Evolutionary conservation across 2,888 invertebrate genomes (phyloP).

Genomic region (Drosophila gaucha): DNA sequence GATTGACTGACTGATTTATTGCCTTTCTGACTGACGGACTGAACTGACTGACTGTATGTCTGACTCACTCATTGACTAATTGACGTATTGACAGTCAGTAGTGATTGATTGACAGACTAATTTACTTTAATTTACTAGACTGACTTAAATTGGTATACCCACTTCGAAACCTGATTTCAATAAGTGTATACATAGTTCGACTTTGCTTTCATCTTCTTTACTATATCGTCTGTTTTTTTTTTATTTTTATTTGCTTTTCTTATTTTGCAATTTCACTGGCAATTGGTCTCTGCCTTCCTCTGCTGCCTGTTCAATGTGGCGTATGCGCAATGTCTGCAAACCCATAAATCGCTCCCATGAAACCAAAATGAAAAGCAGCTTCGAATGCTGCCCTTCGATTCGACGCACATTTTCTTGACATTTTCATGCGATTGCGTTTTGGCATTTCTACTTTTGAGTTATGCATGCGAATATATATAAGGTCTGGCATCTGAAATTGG

Average conservation of each 20-base stretch:
- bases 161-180: too few relatives aligned
- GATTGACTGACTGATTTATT: too few relatives aligned
- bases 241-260: constrained; percentile 3
- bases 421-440: constrained; percentile 53
- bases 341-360: constrained; percentile 29
- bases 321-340: constrained; percentile 68
- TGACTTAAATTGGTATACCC: background rate
- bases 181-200: background rate
- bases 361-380: background rate
- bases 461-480: background rate
- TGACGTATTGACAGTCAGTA: background rate
- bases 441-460: constrained; percentile 18
- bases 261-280: constrained; percentile 60
- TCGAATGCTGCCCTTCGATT: constrained; percentile 15
- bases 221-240: background rate
- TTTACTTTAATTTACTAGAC: too few relatives aligned
- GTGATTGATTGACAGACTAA: background rate
- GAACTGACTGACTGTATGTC: too few relatives aligned
- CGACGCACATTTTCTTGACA: constrained; percentile 54
- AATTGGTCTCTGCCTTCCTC: constrained; percentile 45
- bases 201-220: background rate
- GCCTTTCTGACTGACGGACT: too few relatives aligned
- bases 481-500: constrained; percentile 42
- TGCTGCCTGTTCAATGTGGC: constrained; percentile 63
- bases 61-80: too few relatives aligned